These are phyloP conservation scores for Lithophane leautieri DNA, from an alignment of 2,888 invertebrate genomes.

Conservation along the genomic window DNA sequence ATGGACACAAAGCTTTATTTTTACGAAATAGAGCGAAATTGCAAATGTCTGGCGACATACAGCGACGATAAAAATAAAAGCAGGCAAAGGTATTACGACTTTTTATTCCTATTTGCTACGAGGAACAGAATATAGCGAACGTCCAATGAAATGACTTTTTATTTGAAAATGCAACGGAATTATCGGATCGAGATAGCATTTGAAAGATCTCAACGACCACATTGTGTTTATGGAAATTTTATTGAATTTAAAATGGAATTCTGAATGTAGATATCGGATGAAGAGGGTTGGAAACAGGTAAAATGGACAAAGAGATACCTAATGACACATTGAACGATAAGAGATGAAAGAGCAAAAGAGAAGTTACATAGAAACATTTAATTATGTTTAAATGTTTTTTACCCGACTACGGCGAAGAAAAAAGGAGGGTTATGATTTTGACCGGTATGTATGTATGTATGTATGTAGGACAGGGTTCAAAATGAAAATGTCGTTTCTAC, in stretches of 20 bases:
- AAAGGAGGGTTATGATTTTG: too few species aligned
- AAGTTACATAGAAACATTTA: neutral
- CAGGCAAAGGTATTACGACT: constrained; percentile 31
- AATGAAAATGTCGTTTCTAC: too few species aligned
- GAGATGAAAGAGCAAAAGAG: neutral
- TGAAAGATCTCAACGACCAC: constrained; percentile 51
- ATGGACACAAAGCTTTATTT: constrained; percentile 30
- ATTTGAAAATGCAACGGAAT: constrained; percentile 46
- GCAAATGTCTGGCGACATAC: constrained; percentile 46
- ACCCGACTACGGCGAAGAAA: too few species aligned
- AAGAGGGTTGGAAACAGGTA: neutral
- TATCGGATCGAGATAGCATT: constrained; percentile 54
- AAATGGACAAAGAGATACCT: constrained; percentile 21
- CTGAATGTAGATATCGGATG: constrained; percentile 9
- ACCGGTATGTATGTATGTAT: too few species aligned
- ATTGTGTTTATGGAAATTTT: constrained; percentile 45
- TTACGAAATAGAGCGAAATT: constrained; percentile 51
- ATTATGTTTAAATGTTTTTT: neutral
- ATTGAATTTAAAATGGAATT: constrained; percentile 46
- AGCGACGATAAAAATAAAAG: constrained; percentile 37
- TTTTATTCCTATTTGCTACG: constrained; percentile 40
- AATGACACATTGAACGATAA: constrained; percentile 17
- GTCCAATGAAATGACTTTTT: constrained; percentile 33
- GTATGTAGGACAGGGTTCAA: too few species aligned
- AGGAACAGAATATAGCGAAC: constrained; percentile 39